phyloP scores from a whole-genome alignment of 1,140 invertebrate genomes.

The Sarcophaga bullata region DNA sequence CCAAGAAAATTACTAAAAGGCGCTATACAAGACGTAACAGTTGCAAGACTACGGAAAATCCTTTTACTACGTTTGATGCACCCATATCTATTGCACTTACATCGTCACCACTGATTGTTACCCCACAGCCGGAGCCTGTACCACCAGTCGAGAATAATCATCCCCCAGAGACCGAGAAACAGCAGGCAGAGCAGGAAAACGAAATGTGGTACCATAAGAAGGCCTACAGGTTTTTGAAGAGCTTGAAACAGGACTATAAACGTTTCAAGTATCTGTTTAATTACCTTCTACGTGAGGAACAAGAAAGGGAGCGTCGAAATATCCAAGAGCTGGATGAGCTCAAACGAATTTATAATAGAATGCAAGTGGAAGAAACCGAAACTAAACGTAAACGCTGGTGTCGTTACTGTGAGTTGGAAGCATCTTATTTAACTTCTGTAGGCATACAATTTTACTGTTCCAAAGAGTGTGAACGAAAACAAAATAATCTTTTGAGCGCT shows the following conservation, averaged over 20 bases:
- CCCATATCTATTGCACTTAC: no score
- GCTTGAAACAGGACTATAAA: background rate
- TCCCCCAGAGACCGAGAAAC: background rate
- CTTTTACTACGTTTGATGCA: no score
- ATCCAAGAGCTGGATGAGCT: constrained; percentile 15
- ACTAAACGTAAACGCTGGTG: constrained; percentile 43
- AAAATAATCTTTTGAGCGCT: constrained; percentile 32
- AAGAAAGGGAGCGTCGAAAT: background rate
- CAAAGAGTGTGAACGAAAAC: constrained; percentile 29
- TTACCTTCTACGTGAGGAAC: background rate
- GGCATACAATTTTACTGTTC: constrained; percentile 30
- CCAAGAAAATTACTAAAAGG: no score
- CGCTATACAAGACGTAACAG: no score
- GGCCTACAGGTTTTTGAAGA: background rate
- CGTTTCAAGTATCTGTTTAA: background rate
- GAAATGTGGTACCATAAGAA: background rate
- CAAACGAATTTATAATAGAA: background rate
- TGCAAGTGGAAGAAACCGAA: constrained; percentile 29
- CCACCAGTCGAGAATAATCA: no score
- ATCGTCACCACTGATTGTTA: no score
- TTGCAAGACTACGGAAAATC: no score
- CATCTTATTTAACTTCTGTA: constrained; percentile 21
- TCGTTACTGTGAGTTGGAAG: constrained; percentile 33
- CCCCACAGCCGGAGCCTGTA: no score
- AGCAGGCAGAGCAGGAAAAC: background rate